These are phyloP conservation scores for Noctilio leporinus DNA, from an alignment of 2,113 vertebrate species.

Conservation along the genomic window DNA sequence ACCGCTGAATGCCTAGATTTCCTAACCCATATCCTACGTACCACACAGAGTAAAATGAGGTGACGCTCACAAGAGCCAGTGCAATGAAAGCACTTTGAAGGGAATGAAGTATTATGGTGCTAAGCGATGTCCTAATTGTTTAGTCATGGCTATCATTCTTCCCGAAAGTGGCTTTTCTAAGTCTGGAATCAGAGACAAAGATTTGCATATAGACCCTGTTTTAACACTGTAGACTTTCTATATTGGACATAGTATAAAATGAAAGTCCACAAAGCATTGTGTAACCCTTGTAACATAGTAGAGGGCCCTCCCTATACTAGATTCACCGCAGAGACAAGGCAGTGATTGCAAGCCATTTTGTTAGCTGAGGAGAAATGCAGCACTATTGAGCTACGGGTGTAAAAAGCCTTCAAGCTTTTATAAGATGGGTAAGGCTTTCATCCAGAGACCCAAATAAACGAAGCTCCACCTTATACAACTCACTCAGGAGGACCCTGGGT, in stretches of 20 bases:
- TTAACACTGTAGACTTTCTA: constrained; percentile 22
- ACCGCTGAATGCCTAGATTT: background rate
- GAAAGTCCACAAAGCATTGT: background rate
- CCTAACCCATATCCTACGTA: background rate
- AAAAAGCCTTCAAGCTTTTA: constrained; percentile 36
- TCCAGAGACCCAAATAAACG: constrained; percentile 9
- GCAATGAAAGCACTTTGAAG: constrained; percentile 9
- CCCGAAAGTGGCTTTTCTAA: constrained; percentile 21
- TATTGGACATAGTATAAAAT: background rate
- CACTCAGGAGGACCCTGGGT: background rate
- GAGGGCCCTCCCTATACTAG: background rate
- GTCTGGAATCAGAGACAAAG: background rate
- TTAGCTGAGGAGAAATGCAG: background rate
- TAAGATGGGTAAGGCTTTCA: constrained; percentile 15
- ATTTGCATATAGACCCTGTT: background rate
- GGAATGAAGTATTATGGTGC: background rate
- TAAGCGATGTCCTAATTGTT: constrained; percentile 22
- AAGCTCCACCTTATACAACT: background rate
- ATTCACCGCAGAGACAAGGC: constrained; percentile 28
- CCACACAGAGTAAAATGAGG: background rate
- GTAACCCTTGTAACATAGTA: background rate
- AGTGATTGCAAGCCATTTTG: constrained; percentile 44
- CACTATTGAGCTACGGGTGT: background rate
- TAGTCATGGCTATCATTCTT: constrained; percentile 1
- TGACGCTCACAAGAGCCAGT: constrained; percentile 14